Evolutionary conservation across 1,140 invertebrate species (phyloP).

Genomic region (Eumeta japonica): DNA sequence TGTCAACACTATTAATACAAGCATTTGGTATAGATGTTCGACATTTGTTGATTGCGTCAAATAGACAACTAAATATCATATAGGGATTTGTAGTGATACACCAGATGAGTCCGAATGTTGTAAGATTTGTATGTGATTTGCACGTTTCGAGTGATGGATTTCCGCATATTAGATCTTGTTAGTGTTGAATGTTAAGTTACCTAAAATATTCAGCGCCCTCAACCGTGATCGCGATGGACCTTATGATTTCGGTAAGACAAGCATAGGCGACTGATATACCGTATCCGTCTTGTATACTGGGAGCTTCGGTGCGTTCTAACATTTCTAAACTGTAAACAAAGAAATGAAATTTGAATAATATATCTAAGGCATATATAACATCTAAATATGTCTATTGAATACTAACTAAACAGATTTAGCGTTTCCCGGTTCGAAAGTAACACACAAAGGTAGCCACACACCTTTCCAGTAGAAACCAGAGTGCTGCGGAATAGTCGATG

Average conservation of each 20-base stretch:
- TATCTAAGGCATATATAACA: too few species aligned
- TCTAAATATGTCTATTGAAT: too few species aligned
- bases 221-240: slow-evolving; percentile 72
- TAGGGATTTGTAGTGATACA: too few species aligned
- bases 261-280: slow-evolving; percentile 93
- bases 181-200: slow-evolving; percentile 27
- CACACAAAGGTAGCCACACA: slow-evolving; percentile 85
- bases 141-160: too few species aligned
- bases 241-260: slow-evolving; percentile 84
- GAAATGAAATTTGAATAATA: slow-evolving; percentile 8
- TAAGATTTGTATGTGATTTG: too few species aligned
- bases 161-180: too few species aligned
- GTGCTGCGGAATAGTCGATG: slow-evolving; percentile 77
- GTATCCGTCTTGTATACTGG: slow-evolving; percentile 89
- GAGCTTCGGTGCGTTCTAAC: slow-evolving; percentile 93
- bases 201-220: slow-evolving; percentile 59
- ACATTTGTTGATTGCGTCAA: too few species aligned
- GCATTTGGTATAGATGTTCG: too few species aligned
- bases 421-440: slow-evolving; percentile 80
- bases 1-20: not conserved
- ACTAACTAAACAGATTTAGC: slow-evolving; percentile 88
- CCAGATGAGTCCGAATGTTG: too few species aligned
- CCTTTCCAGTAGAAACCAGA: slow-evolving; percentile 91
- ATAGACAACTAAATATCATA: too few species aligned
- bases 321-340: slow-evolving; percentile 81